Evolutionary conservation across 2,113 vertebrate species (phyloP).

Genomic region (Callipepla squamata): DNA sequence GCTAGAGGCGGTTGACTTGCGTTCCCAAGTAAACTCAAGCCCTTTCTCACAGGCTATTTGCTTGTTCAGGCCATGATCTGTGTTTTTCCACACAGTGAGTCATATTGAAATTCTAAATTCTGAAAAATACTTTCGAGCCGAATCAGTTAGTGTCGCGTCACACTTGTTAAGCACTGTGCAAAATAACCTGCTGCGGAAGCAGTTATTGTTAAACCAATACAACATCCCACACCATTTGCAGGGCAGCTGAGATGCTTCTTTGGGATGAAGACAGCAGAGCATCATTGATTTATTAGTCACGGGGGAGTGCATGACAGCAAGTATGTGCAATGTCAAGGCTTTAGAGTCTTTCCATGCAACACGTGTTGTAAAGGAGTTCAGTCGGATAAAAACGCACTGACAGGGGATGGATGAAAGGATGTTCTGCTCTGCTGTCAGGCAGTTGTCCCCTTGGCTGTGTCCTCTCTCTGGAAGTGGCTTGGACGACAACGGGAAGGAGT

Average conservation of each 20-base stretch:
- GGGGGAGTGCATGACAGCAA: not conserved
- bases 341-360: not conserved
- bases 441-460: not conserved
- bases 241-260: not conserved
- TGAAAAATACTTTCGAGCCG: not conserved
- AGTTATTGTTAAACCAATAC: not conserved
- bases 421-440: not conserved
- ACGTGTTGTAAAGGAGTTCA: not conserved
- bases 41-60: too few species aligned
- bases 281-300: not conserved
- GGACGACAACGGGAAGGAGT: accelerated
- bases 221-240: not conserved
- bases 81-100: not conserved
- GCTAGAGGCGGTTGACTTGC: too few species aligned
- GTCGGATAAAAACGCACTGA: not conserved
- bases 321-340: not conserved
- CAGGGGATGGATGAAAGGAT: not conserved
- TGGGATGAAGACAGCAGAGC: not conserved
- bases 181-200: not conserved
- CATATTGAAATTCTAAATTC: not conserved
- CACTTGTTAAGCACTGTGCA: not conserved
- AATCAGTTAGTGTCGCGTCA: not conserved
- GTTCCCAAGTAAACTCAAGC: too few species aligned
- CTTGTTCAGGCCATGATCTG: too few species aligned
- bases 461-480: not conserved